Evolutionary conservation across 2,888 invertebrate genomes (phyloP), one percentile per base, ranked within the genome.

Genomic region (Drosophila flavopinicola): DNA sequence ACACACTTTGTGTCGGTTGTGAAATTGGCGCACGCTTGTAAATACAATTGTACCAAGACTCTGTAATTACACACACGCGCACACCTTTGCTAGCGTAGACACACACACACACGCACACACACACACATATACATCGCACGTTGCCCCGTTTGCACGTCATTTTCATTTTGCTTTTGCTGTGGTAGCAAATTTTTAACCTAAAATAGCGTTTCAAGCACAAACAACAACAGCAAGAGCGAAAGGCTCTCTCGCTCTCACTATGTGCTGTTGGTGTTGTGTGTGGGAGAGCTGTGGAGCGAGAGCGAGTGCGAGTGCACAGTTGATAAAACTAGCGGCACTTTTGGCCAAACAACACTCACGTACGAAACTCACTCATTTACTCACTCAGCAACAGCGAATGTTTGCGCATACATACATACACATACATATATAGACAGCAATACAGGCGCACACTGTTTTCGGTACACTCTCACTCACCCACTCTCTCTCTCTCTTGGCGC

Each of bases 271-370:
- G 35, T 32, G 37, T 7, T 29, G 47, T 42, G 42, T 39, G 38
- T 37, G 52, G 17, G 66, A 42, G 66, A 53, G 66, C 29, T n/a
- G 4, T 30, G 15, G 64, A 52, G 39, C 29, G 78, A 69, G 63
- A 73, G 60, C 58, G 67, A 74, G 70, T 48, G 85, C 67, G 82
- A 57, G 69, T n/a, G n/a, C n/a, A n/a, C n/a, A 58, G 47, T 45
- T 68, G 24, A 9, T 25, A 57, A 66, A 75, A 75, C 64, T 80
- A 84, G 80, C 86, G 86, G 80, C 86, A 86, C 84, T 86, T 80
- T 85, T 58, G 60, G 39, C 73, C 67, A 83, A 80, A 79, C 83
- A 85, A 74, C 48, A 61, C 61, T 52, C 57, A 38, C 9, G 3
- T 9, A 24, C 9, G 3, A 13, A 24, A 20, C 32, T 67, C 67